Evolutionary conservation across 2,888 invertebrate species (phyloP).

Genomic region (Stenotaenia linearis): DNA sequence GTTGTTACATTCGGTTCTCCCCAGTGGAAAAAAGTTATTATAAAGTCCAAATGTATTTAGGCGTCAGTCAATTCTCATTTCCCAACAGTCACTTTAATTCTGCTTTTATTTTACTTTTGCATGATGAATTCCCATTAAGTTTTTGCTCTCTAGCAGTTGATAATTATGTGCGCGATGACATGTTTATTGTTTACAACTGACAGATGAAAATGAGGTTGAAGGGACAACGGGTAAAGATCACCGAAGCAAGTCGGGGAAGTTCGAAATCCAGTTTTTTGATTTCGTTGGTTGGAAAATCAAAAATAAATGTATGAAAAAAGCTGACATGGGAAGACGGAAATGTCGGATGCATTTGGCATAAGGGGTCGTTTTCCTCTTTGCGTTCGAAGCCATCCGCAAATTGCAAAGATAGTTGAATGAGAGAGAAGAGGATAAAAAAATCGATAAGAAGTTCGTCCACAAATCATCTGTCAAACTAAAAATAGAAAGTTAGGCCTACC

Average conservation of each 20-base stretch:
- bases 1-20: no score
- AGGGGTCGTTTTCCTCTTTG: neutral
- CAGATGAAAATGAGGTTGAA: neutral
- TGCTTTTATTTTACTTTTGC: neutral
- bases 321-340: neutral
- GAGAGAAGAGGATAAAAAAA: neutral
- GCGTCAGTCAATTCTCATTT: neutral
- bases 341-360: neutral
- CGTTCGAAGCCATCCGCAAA: neutral
- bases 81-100: neutral
- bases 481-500: neutral
- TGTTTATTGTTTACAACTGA: neutral
- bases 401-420: neutral
- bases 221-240: neutral
- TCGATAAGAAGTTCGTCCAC: neutral
- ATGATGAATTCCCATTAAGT: constrained; percentile 5
- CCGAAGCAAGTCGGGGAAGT: neutral
- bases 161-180: neutral
- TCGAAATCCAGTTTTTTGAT: neutral
- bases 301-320: neutral
- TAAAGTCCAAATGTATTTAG: neutral
- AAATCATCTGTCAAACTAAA: neutral
- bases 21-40: no score
- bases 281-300: neutral
- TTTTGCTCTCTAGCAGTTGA: neutral